These are phyloP conservation scores for Nothobranchius kuhntae DNA, from an alignment of 2,113 vertebrate genomes.

Conservation along the genomic window DNA sequence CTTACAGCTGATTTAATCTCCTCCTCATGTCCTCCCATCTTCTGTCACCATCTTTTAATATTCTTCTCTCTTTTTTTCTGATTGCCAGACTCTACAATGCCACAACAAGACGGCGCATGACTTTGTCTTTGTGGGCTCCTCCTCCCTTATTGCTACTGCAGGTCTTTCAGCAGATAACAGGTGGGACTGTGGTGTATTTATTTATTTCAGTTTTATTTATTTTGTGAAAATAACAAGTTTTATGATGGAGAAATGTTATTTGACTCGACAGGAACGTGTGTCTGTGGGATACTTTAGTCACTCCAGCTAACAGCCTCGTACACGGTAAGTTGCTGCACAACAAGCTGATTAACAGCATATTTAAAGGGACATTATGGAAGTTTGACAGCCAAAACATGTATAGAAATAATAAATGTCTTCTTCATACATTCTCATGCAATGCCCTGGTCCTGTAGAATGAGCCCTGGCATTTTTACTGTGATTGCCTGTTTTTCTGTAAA, in stretches of 20 bases:
- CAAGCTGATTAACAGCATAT: not conserved
- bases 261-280: conserved; percentile 88
- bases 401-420: no score
- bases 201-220: not conserved
- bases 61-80: conserved; percentile 18
- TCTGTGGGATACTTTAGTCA: conserved; percentile 96
- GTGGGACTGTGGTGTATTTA: conserved; percentile 58
- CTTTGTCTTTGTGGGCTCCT: conserved; percentile 96
- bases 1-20: no score
- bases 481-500: no score
- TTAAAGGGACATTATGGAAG: no score
- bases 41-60: not conserved
- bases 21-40: not conserved
- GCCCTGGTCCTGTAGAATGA: no score
- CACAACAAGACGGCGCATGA: conserved; percentile 97
- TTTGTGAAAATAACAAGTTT: not conserved
- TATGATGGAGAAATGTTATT: conserved; percentile 15
- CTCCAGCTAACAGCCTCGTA: conserved; percentile 87
- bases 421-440: no score
- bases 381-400: no score
- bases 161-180: conserved; percentile 95
- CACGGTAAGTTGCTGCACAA: conserved; percentile 83
- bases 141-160: conserved; percentile 94
- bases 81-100: conserved; percentile 90
- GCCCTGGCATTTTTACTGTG: no score